phyloP scores from a whole-genome alignment of 2,797 vertebrate genomes.

The Alfaro cultratus region DNA sequence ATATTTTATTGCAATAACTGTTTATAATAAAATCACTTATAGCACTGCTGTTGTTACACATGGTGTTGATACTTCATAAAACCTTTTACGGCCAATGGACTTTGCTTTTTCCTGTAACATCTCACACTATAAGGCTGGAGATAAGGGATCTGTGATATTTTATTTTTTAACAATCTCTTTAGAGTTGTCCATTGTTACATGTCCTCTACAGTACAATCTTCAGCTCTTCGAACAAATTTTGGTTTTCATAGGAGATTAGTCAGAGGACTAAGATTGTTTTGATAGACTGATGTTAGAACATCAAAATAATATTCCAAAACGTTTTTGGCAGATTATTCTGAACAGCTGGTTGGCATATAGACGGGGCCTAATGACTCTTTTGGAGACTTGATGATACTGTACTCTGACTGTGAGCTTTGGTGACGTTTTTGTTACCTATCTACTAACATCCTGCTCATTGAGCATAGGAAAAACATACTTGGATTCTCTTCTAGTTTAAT shows the following conservation, averaged over 20 bases:
- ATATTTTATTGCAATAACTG: background rate
- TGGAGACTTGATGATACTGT: background rate
- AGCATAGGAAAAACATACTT: background rate
- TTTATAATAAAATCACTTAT: background rate
- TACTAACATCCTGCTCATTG: background rate
- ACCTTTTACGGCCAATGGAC: background rate
- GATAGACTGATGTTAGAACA: no score
- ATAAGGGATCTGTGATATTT: background rate
- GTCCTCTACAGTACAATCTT: background rate
- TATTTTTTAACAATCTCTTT: background rate
- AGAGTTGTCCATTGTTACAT: background rate
- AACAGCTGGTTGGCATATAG: background rate
- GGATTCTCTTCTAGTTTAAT: background rate
- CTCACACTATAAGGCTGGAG: background rate
- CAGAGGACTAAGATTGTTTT: background rate
- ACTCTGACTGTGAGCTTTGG: background rate
- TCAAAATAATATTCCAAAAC: no score
- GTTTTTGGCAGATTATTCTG: background rate
- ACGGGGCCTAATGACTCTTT: background rate
- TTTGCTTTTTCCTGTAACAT: background rate
- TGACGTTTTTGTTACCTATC: background rate
- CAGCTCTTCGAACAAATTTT: background rate
- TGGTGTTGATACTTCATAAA: background rate
- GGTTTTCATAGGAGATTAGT: background rate
- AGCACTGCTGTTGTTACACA: background rate